Evolutionary conservation across 2,113 vertebrate species (phyloP), one percentile per base, ranked within the genome.

Genomic region (Rhegmatorhina hoffmannsi): DNA sequence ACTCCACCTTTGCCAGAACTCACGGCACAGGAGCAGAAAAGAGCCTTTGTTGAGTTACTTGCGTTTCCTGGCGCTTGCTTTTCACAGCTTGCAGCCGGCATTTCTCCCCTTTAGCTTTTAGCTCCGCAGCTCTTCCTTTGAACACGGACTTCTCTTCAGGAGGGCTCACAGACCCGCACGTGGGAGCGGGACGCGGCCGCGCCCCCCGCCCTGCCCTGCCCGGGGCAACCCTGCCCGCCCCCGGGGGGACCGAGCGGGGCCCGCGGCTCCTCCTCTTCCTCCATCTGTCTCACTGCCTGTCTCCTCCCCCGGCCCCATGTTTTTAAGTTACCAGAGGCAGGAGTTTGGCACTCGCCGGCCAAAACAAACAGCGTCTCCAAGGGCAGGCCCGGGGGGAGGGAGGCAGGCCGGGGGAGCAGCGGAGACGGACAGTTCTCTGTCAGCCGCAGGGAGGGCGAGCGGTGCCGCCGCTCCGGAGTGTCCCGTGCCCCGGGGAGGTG

Each of bases 321-420:
- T 97, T 95, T 77, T 56, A 91, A 84, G 77, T 72, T 78, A 64
- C 81, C 66, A 19, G 38, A 85, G 75, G 70, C 92, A 67, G 33
- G 49, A 81, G 83, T 59, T 85, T 96, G 94, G 96, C 97, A 95
- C n/a, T 4, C 20, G 9, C 82, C 43, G 87, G 90, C 64, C 90
- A 93, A 95, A 97, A 96, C 96, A 97, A 95, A 88, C 93, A 95
- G 31, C 36, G 95, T 96, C 88, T 91, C 97, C 67, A 97, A 91
- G 95, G 94, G 72, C 78, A 14, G 47, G 55, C 49, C 36, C 36
- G 8, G 43, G 36, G 40, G 34, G 28, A 18, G 36, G 63, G 55
- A 44, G 16, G 47, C 36, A 52, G 14, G 40, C 14, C 40, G 24
- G n/a, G 56, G 58, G 7, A 49, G 14, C 44, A 29, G 21, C 23